A percentile compares a stretch with the other conserved stretches of the same genome.
These are phyloP conservation scores for Heteractis magnifica DNA, from an alignment of 92 coral and sea anemone genomes.

Conservation along the genomic window DNA sequence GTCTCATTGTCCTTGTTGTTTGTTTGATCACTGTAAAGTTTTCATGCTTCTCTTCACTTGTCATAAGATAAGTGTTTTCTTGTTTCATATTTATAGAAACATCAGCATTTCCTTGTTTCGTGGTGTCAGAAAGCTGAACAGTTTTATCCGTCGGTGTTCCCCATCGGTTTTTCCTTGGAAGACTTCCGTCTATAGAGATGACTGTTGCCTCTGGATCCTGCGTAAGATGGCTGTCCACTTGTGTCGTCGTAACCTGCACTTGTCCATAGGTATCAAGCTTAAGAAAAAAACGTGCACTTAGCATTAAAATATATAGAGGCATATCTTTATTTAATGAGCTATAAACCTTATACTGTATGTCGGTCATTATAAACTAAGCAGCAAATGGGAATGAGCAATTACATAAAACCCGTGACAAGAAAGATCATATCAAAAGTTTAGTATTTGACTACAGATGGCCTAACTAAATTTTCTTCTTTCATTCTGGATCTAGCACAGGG, in stretches of 20 bases:
- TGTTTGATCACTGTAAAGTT: slow-evolving; percentile 16
- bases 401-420: too few relatives aligned
- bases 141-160: neutral
- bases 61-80: neutral
- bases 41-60: slow-evolving; percentile 9
- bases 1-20: neutral
- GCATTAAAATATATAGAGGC: neutral
- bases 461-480: too few relatives aligned
- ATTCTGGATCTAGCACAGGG: too few relatives aligned
- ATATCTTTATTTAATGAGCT: neutral
- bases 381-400: too few relatives aligned
- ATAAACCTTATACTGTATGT: too few relatives aligned
- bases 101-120: neutral
- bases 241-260: neutral
- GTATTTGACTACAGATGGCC: too few relatives aligned
- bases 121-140: neutral
- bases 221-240: neutral
- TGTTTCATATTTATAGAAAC: neutral
- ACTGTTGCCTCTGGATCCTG: slow-evolving; percentile 1
- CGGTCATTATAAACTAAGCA: too few relatives aligned
- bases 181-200: neutral
- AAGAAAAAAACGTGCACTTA: neutral
- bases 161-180: neutral
- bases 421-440: too few relatives aligned
- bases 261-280: neutral